Percentiles rank a stretch among this genome's conserved stretches.
phyloP scores from a whole-genome alignment of 2,113 vertebrate species.

The Sylvilagus bachmani region DNA sequence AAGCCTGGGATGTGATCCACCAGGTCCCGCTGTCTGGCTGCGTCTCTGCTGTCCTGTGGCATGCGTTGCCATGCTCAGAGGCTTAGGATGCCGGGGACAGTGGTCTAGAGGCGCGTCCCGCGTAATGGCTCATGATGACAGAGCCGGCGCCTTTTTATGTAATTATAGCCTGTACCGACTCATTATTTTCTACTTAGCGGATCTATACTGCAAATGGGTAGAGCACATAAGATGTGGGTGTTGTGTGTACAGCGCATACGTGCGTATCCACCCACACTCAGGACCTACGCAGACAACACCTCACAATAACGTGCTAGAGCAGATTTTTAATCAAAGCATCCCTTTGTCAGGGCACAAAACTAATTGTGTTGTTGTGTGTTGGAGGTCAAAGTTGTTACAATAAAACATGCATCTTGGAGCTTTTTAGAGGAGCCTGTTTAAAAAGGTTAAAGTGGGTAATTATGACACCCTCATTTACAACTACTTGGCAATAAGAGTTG shows the following conservation, averaged over 20 bases:
- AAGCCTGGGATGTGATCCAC: too few species aligned
- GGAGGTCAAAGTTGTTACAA: constrained; percentile 88
- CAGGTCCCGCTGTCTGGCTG: background rate
- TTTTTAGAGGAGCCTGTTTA: constrained; percentile 89
- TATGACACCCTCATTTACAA: constrained; percentile 88
- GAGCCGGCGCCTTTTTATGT: background rate
- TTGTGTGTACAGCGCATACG: background rate
- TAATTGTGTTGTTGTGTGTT: constrained; percentile 85
- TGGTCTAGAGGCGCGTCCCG: fast-evolving
- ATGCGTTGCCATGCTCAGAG: background rate
- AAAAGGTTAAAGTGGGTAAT: constrained; percentile 92
- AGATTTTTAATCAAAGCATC: constrained; percentile 83
- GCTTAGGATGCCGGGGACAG: background rate
- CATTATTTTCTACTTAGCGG: constrained; percentile 47
- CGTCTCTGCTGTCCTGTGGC: background rate
- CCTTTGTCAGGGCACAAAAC: constrained; percentile 84
- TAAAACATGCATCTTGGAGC: constrained; percentile 87
- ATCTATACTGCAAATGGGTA: background rate
- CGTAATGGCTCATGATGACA: constrained; percentile 8
- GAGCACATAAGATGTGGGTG: background rate
- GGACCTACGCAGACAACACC: constrained; percentile 59
- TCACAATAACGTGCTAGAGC: constrained; percentile 15
- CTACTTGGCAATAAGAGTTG: constrained; percentile 89
- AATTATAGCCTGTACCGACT: background rate
- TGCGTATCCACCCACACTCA: background rate